Conservation (phyloP, 2,888 invertebrate species). For the Kryphioiulus occultus region DNA sequence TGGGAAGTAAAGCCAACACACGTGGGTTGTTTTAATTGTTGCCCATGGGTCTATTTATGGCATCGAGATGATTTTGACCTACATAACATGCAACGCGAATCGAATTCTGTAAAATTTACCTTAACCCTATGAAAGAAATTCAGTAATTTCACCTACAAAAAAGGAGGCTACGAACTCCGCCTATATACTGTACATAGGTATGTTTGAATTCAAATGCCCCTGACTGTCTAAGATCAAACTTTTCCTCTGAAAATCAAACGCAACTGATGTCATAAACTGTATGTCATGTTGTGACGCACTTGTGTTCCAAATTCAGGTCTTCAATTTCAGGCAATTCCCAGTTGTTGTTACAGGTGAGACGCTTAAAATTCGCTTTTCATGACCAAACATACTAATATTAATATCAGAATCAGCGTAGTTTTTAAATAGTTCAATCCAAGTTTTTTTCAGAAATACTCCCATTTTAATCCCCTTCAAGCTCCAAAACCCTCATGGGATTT, state of each 20-base stretch:
- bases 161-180: constrained; percentile 32
- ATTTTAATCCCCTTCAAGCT: not conserved
- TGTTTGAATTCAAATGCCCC: not conserved
- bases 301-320: too few species aligned
- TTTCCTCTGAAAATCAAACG: not conserved
- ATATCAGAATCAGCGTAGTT: too few species aligned
- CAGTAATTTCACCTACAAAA: constrained; percentile 13
- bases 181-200: not conserved
- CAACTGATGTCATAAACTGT: not conserved
- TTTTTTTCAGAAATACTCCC: too few species aligned
- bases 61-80: constrained; percentile 36
- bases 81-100: constrained; percentile 38
- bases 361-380: too few species aligned
- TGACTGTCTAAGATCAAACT: not conserved
- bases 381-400: too few species aligned
- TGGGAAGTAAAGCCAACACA: not conserved
- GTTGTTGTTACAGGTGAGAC: too few species aligned
- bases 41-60: constrained; percentile 36
- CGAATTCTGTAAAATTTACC: constrained; percentile 37
- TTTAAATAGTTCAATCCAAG: too few species aligned
- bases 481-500: not conserved
- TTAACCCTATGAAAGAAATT: constrained; percentile 14
- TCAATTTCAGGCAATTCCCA: too few species aligned
- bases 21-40: constrained; percentile 36
- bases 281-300: not conserved